A percentile compares a stretch with the other conserved stretches of the same genome.
These are phyloP conservation scores for Podarcis raffonei DNA, from an alignment of 2,113 vertebrate species.

Conservation along the genomic window DNA sequence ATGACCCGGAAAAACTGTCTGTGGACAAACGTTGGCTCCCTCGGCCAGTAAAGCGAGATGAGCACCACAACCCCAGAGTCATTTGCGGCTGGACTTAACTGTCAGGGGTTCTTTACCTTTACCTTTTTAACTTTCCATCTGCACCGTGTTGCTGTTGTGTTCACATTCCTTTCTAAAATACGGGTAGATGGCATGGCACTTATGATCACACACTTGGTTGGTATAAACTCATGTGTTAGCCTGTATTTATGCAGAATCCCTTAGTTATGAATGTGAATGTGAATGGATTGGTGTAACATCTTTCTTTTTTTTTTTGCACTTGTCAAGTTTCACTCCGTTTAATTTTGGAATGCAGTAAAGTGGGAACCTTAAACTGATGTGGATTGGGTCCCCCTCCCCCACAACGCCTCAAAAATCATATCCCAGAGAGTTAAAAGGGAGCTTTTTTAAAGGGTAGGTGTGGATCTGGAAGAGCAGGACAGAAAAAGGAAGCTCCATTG, in stretches of 20 bases:
- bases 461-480: too few species aligned
- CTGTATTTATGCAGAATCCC: rapidly evolving
- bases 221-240: not conserved
- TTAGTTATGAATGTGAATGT: not conserved
- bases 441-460: too few species aligned
- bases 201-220: not conserved
- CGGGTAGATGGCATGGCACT: rapidly evolving
- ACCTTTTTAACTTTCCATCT: too few species aligned
- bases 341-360: not conserved
- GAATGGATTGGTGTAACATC: not conserved
- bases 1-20: too few species aligned
- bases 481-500: too few species aligned
- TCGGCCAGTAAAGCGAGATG: too few species aligned
- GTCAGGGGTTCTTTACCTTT: too few species aligned
- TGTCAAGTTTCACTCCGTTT: not conserved
- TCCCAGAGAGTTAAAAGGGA: too few species aligned
- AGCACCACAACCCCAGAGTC: too few species aligned
- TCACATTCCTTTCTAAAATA: not conserved
- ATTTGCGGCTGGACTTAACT: too few species aligned
- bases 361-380: not conserved
- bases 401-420: not conserved
- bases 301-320: not conserved
- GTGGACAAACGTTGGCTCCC: too few species aligned
- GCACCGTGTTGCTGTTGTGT: not conserved
- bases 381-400: too few species aligned